A percentile compares a stretch with the other conserved stretches of the same genome.
phyloP scores from a whole-genome alignment of 2,797 vertebrate genomes.

The Anguilla anguilla region DNA sequence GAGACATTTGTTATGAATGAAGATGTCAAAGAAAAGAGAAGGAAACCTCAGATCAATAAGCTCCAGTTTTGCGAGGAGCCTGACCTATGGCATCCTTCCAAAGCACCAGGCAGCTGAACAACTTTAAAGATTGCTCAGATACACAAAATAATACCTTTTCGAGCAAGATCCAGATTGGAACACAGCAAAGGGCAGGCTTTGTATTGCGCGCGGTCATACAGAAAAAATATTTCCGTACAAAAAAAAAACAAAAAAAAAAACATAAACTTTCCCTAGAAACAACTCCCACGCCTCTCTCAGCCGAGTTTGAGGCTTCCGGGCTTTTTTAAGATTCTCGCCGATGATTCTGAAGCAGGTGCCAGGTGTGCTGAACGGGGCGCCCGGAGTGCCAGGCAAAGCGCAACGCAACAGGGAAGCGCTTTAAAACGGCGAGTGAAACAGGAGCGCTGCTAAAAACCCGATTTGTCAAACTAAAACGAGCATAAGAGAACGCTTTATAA shows the following conservation, averaged over 20 bases:
- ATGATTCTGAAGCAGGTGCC: not conserved
- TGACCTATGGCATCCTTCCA: not conserved
- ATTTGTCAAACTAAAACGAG: not conserved
- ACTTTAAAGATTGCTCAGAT: not conserved
- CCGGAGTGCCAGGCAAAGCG: no score
- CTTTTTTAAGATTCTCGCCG: not conserved
- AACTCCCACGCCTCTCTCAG: not conserved
- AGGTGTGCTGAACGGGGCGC: not conserved
- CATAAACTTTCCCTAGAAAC: not conserved
- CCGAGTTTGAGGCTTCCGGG: no score
- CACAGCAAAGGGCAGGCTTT: not conserved
- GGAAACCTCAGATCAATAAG: not conserved
- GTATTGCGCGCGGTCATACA: not conserved
- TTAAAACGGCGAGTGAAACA: not conserved
- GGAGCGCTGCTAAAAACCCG: not conserved
- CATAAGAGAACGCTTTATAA: not conserved
- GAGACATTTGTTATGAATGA: not conserved
- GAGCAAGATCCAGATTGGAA: not conserved
- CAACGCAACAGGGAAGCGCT: not conserved
- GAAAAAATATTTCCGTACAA: not conserved
- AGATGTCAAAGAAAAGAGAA: not conserved
- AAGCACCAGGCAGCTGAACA: no score
- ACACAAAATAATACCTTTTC: not conserved
- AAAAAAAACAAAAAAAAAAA: not conserved
- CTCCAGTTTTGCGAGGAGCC: not conserved